Conservation (phyloP, 2,888 invertebrate species). For the Cephus spinipes region DNA sequence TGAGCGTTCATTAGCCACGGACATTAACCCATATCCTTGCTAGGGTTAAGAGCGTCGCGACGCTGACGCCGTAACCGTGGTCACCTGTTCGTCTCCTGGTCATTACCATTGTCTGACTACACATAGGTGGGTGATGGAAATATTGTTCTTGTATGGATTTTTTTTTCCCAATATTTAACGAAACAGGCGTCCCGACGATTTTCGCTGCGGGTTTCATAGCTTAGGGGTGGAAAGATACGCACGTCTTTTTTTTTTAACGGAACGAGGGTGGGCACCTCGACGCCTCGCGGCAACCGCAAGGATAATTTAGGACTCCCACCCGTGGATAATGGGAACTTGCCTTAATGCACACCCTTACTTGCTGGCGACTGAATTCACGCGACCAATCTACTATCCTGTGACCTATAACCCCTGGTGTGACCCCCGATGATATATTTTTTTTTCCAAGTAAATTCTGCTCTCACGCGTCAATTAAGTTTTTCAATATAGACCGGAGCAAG, state of each 20-base stretch:
- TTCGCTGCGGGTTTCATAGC: neutral
- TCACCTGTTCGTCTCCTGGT: neutral
- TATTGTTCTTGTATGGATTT: neutral
- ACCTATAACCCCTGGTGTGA: slow-evolving; percentile 33
- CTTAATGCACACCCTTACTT: slow-evolving; percentile 61
- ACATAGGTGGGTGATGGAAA: neutral
- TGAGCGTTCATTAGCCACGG: slow-evolving; percentile 11
- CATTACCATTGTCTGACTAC: neutral
- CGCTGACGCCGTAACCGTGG: neutral
- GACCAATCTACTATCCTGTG: slow-evolving; percentile 32
- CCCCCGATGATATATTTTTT: slow-evolving; percentile 12
- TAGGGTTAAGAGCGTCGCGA: neutral
- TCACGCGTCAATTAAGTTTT: neutral
- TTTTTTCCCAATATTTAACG: neutral
- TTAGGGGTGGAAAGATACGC: slow-evolving; percentile 29
- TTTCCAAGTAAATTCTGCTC: neutral
- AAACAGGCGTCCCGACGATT: neutral
- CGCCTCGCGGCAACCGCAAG: slow-evolving; percentile 41
- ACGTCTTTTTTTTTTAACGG: slow-evolving; percentile 61
- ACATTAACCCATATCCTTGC: neutral
- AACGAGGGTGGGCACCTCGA: slow-evolving; percentile 19
- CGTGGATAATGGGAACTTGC: slow-evolving; percentile 65
- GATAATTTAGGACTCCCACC: slow-evolving; percentile 65
- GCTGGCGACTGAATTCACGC: slow-evolving; percentile 50
- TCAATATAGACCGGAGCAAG: neutral